Evolutionary conservation across 2,797 vertebrate species (phyloP).

Genomic region (Catamblyrhynchus diadema): DNA sequence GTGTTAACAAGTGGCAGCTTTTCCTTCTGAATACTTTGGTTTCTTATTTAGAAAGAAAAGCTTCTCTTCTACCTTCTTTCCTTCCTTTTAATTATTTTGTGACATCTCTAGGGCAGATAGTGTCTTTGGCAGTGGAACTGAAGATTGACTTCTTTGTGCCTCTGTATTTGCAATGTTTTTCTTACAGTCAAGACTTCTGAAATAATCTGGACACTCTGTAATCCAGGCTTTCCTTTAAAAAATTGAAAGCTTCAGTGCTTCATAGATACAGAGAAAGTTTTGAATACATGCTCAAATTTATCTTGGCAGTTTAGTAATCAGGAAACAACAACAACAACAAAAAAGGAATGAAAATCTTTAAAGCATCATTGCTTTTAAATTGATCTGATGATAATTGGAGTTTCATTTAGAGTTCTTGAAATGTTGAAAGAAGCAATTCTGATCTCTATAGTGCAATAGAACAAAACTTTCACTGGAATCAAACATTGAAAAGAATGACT

Average conservation of each 20-base stretch:
- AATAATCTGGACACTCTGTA: background rate
- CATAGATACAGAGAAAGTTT: background rate
- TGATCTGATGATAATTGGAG: slow-evolving; percentile 10
- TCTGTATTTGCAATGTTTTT: background rate
- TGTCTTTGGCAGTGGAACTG: background rate
- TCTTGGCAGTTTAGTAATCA: background rate
- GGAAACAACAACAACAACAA: background rate
- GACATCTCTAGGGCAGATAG: background rate
- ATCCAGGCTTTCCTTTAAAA: background rate
- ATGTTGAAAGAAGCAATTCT: background rate
- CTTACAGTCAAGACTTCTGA: background rate
- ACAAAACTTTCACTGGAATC: background rate
- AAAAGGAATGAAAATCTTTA: background rate
- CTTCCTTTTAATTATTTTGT: background rate
- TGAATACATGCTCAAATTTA: background rate
- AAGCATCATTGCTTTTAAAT: background rate
- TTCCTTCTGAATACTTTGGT: background rate
- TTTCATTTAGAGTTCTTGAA: slow-evolving; percentile 20
- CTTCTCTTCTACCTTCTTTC: background rate
- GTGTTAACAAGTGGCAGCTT: fast-evolving
- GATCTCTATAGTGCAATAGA: background rate
- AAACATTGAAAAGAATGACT: background rate
- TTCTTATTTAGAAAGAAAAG: background rate
- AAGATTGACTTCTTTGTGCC: background rate
- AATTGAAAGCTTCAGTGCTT: background rate